phyloP scores from a whole-genome alignment of 1,140 invertebrate species.

The Oreohelix idahoensis region DNA sequence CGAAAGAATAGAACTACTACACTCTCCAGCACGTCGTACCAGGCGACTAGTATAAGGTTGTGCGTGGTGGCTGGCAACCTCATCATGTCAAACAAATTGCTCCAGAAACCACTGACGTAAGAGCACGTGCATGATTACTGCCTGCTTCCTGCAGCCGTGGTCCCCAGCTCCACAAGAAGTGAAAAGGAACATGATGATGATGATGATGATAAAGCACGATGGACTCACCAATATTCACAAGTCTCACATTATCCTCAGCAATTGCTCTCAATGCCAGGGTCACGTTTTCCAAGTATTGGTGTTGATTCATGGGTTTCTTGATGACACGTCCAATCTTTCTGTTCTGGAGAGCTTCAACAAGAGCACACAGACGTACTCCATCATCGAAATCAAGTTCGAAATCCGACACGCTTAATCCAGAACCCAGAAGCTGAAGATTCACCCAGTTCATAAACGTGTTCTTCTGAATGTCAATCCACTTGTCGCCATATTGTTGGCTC shows the following conservation, averaged over 20 bases:
- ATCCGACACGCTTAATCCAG: constrained; percentile 76
- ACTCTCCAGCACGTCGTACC: no score
- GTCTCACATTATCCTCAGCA: constrained; percentile 93
- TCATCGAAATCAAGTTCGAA: constrained; percentile 89
- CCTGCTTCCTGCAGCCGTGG: no score
- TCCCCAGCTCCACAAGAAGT: no score
- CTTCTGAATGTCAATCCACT: constrained; percentile 85
- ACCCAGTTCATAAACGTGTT: constrained; percentile 99
- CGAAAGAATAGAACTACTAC: no score
- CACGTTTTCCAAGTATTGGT: constrained; percentile 95
- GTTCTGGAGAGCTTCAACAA: constrained; percentile 90
- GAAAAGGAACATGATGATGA: no score
- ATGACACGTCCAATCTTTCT: constrained; percentile 78
- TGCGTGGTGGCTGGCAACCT: no score
- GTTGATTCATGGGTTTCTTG: constrained; percentile 89
- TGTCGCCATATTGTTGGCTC: constrained; percentile 51
- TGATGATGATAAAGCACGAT: no score
- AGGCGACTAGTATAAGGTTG: no score
- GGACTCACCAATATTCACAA: constrained; percentile 98
- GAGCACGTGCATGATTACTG: no score
- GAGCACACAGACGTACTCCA: constrained; percentile 88
- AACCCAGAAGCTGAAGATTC: constrained; percentile 86
- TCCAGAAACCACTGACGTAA: no score
- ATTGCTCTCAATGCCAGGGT: constrained; percentile 94
- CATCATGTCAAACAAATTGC: no score